Conservation (phyloP, 2,797 vertebrate genomes). For the Synaphobranchus kaupii region DNA sequence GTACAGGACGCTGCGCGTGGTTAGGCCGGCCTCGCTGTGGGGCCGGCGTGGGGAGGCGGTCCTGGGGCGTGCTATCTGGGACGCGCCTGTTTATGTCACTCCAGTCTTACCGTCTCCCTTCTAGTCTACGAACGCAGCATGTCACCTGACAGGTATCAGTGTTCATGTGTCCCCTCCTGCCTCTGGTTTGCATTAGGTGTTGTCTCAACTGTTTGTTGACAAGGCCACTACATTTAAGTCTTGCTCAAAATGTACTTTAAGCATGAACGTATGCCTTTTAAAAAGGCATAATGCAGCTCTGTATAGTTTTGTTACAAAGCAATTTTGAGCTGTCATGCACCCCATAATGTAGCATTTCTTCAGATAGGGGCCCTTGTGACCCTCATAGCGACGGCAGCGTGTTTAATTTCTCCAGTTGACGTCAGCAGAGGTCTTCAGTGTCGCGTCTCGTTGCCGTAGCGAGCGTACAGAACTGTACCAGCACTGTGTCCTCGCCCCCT, state of each 20-base stretch:
- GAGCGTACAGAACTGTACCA: slow-evolving; percentile 30
- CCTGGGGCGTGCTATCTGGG: background rate
- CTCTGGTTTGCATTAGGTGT: background rate
- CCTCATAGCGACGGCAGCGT: background rate
- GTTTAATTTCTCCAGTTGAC: slow-evolving; percentile 18
- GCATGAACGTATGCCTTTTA: background rate
- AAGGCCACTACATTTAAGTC: background rate
- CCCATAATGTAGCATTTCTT: background rate
- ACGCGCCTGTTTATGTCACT: background rate
- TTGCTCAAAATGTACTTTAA: background rate
- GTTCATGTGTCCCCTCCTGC: background rate
- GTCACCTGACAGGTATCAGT: background rate
- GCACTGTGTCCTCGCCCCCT: slow-evolving; percentile 29
- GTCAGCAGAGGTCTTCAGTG: slow-evolving; percentile 22
- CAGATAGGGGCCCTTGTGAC: background rate
- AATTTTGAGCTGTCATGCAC: background rate
- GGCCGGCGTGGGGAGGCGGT: background rate
- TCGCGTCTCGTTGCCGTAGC: slow-evolving; percentile 18
- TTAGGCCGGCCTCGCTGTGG: background rate
- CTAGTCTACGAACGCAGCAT: background rate
- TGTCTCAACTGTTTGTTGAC: background rate
- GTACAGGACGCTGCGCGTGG: background rate
- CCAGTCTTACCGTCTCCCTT: background rate
- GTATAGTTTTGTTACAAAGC: background rate
- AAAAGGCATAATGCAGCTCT: background rate